phyloP scores from a whole-genome alignment of 2,888 invertebrate genomes.

The Patella pellucida region DNA sequence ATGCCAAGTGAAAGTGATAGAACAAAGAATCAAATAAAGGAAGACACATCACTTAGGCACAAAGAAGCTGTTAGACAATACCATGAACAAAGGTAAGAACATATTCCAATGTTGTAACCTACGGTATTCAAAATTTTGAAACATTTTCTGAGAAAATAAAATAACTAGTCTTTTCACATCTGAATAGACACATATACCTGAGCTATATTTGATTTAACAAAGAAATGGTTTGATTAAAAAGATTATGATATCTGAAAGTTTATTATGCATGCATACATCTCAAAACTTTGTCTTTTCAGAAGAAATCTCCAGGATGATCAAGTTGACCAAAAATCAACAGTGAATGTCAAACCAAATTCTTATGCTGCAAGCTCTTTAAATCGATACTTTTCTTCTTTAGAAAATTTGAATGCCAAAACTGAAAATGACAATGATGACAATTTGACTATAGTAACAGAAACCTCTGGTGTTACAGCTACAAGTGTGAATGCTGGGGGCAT shows the following conservation, averaged over 20 bases:
- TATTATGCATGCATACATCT: too few relatives aligned
- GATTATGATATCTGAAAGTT: too few relatives aligned
- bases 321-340: constrained; percentile 35
- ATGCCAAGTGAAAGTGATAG: constrained; percentile 6
- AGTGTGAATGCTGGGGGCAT: constrained; percentile 55
- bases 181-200: too few relatives aligned
- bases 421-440: constrained; percentile 18
- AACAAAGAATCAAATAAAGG: background rate
- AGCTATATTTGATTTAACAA: too few relatives aligned
- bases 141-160: background rate
- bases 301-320: constrained; percentile 46
- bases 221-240: too few relatives aligned
- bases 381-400: constrained; percentile 54
- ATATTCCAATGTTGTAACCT: background rate
- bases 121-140: too few relatives aligned
- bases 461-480: constrained; percentile 41
- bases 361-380: constrained; percentile 53
- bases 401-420: constrained; percentile 35
- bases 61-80: constrained; percentile 53
- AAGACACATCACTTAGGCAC: constrained; percentile 43
- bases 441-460: constrained; percentile 22
- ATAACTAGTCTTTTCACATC: too few relatives aligned
- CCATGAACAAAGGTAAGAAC: constrained; percentile 55
- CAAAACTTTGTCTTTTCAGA: constrained; percentile 34
- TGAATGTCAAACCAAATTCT: constrained; percentile 39